Percentiles rank a stretch among this genome's conserved stretches.
These are phyloP conservation scores for Epinotia nisella DNA, from an alignment of 2,888 invertebrate genomes.

Conservation along the genomic window DNA sequence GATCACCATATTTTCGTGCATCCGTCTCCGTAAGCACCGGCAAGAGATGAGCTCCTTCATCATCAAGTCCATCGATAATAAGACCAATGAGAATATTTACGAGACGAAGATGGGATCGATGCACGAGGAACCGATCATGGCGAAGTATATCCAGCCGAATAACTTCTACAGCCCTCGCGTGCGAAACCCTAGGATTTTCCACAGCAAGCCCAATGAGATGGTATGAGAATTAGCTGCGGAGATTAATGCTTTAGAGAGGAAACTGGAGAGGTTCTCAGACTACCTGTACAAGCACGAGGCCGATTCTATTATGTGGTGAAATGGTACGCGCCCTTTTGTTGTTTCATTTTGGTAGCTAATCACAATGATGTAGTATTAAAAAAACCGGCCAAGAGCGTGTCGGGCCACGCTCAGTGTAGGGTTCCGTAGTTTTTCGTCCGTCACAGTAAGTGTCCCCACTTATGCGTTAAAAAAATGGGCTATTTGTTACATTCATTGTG, in stretches of 20 bases:
- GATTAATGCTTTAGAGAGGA: constrained; percentile 82
- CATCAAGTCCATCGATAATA: constrained; percentile 70
- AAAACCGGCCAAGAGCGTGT: too few relatives aligned
- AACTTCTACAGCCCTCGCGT: constrained; percentile 80
- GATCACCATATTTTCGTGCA: constrained; percentile 89
- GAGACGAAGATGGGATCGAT: constrained; percentile 65
- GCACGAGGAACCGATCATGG: constrained; percentile 74
- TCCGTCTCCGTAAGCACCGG: constrained; percentile 83
- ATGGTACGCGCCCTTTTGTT: neutral
- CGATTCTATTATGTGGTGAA: constrained; percentile 87
- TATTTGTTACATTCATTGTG: too few relatives aligned
- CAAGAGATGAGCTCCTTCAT: constrained; percentile 75
- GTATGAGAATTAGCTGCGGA: constrained; percentile 84
- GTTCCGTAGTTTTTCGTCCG: too few relatives aligned
- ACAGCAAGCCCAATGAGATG: constrained; percentile 79
- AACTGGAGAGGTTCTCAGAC: constrained; percentile 80
- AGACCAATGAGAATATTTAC: constrained; percentile 74
- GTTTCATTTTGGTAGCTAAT: neutral
- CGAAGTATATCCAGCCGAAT: constrained; percentile 79
- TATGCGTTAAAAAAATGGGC: too few relatives aligned
- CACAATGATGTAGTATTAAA: too few relatives aligned
- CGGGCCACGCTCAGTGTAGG: too few relatives aligned
- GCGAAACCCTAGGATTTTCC: constrained; percentile 77
- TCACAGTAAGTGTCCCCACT: too few relatives aligned
- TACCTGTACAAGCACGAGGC: constrained; percentile 82